Conservation (phyloP, 2,888 invertebrate species). For the Nipponacmea schrenckii region DNA sequence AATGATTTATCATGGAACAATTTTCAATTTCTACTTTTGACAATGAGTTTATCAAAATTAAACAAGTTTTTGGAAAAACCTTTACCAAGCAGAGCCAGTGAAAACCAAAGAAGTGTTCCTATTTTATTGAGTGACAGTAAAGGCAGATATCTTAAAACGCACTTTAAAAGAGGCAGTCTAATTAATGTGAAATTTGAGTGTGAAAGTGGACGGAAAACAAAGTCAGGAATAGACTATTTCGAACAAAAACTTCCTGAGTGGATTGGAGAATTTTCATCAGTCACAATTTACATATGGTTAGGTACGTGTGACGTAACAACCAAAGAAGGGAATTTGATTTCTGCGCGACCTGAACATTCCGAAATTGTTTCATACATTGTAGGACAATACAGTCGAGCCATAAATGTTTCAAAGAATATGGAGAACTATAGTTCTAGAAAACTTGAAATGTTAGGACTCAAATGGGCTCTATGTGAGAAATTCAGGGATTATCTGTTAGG, state of each 20-base stretch:
- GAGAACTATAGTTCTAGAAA: conserved; percentile 25
- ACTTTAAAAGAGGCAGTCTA: not conserved
- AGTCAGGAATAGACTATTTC: too few relatives aligned
- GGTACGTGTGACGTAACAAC: not conserved
- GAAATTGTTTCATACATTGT: not conserved
- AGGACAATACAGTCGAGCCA: not conserved
- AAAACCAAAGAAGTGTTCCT: not conserved
- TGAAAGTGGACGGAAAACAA: too few relatives aligned
- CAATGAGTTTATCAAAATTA: not conserved
- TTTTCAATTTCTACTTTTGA: too few relatives aligned
- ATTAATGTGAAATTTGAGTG: not conserved
- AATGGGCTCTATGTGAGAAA: conserved; percentile 32
- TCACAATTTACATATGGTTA: not conserved
- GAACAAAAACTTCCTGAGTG: not conserved
- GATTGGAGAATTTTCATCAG: not conserved
- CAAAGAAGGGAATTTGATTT: not conserved
- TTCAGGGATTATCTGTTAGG: conserved; percentile 21
- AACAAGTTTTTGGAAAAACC: not conserved
- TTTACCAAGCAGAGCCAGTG: not conserved
- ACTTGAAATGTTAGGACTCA: conserved; percentile 30
- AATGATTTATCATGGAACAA: too few relatives aligned
- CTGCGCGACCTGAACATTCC: not conserved
- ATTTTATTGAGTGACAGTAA: not conserved
- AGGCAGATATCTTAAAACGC: not conserved
- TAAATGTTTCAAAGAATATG: not conserved